Evolutionary conservation across 2,113 vertebrate species (phyloP), one percentile per base, ranked within the genome.

Genomic region (Passer montanus): DNA sequence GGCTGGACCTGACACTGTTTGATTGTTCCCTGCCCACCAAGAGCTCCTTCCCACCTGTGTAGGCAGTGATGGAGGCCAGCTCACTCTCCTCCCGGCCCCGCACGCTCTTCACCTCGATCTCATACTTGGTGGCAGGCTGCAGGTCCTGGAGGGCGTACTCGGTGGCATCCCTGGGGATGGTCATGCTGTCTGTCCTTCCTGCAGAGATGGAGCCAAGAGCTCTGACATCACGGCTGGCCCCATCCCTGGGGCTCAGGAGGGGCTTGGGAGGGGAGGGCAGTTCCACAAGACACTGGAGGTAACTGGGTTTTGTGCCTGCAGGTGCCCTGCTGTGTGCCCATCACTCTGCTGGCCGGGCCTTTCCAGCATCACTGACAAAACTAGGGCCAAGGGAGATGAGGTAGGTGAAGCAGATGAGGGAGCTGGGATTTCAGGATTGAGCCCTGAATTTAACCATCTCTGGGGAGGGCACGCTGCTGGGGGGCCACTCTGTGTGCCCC

Each of bases 101-200:
- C 89, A 99, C 97, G 2, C 98, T 98, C 73, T 98, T 99, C 93
- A 99, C 80, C 80, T 90, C 98, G 28, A 99, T 98, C 92, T 99
- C 98, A 0, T 99, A 99, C 93, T 99, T 98, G 0, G 98, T 99
- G 35, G 99, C 99, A 3, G 99, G 99, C 89, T 98, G 97, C 75
- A 99, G 97, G 88, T 96, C 98, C 72, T 90, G 98, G 95, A 99
- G 96, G 58, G 95, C 95, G 86, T 99, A 98, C 93, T 99, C 98
- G 1, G 98, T 99, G 91, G 98, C 98, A 10, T 98, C 98, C 7
- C 97, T 99, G 96, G 98, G 96, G 33, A 99, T 98, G 95, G 98
- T 96, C 11, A 98, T 95, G 62, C 98, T 99, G 97, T 99, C 99
- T 90, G 98, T 98, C 63, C 98, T 98, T 39, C 99, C 99, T 99